Evolutionary conservation across 2,888 invertebrate genomes (phyloP), one percentile per base, ranked within the genome.

Genomic region (Eupithecia dodoneata): DNA sequence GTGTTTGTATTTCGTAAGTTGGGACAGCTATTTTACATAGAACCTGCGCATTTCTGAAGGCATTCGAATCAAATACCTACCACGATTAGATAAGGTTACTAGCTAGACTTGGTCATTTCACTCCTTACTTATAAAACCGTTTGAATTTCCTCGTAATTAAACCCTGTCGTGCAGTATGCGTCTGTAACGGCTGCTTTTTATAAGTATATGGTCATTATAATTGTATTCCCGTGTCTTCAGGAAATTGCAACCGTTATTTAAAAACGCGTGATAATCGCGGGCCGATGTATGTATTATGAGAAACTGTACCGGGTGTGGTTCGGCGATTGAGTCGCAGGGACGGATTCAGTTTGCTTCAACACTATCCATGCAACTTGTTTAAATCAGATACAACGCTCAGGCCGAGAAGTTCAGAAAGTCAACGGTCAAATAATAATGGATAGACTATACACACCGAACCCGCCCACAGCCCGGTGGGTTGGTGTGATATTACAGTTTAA

Each of bases 1-100:
- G 93, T 93, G 92, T 93, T 92, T 92, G 92, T 92, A 91, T 90
- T 91, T 87, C 89, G 89, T 91, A 91, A 93, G 92, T 91, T 89
- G 91, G 92, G 92, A 92, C 92, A 92, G 92, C 92, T 93, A 92
- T 80, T 79, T 83, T 78, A 81, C 81, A 80, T 80, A 80, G 74
- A 78, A 79, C 76, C 72, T 79, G 80, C 80, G 77, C 75, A 59
- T 70, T 76, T 80, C 81, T 81, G 82, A 81, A 82, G 80, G 82
- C 80, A 73, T 85, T 82, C 83, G 80, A 77, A 78, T 76, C 45
- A 63, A 76, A 79, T 77, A 72, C 78, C 67, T 77, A 71, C 79
- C 65, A 66, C 52, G 74, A 18, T 76, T 74, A 52, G 71, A 69
- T 72, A 71, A 67, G 69, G 72, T 72, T 65, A 71, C 65, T 52